Conservation (phyloP, 2,797 vertebrate species). For the Vireo griseus region DNA sequence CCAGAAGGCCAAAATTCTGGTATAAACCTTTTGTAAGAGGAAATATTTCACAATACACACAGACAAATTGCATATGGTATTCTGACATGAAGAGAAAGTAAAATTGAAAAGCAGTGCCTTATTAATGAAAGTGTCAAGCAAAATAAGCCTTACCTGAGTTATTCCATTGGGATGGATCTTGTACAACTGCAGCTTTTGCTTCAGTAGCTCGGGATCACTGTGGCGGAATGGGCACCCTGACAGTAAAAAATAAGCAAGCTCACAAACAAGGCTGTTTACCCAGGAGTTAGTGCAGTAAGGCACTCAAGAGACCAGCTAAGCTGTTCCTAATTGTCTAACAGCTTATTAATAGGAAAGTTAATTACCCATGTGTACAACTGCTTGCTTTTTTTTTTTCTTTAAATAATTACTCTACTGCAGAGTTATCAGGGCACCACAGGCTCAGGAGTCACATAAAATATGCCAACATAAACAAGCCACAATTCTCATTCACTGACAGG, state of each 20-base stretch:
- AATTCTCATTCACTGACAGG: background rate
- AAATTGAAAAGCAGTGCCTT: background rate
- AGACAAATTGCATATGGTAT: background rate
- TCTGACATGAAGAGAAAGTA: background rate
- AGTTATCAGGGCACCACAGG: conserved; percentile 49
- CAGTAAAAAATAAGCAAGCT: conserved; percentile 49
- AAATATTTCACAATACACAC: background rate
- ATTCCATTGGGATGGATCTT: conserved; percentile 85
- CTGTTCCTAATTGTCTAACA: conserved; percentile 60
- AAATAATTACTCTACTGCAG: conserved; percentile 14
- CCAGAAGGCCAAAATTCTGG: background rate
- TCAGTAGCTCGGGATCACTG: conserved; percentile 91
- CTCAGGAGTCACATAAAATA: conserved; percentile 55
- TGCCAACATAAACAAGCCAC: background rate
- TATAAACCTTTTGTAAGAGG: background rate
- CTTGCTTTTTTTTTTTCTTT: background rate
- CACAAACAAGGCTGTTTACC: conserved; percentile 57
- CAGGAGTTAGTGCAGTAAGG: conserved; percentile 25
- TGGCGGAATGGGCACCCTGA: conserved; percentile 96
- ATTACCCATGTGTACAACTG: conserved; percentile 56
- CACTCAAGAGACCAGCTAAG: conserved; percentile 50
- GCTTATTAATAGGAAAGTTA: conserved; percentile 72
- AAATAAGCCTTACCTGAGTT: conserved; percentile 75
- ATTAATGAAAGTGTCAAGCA: background rate
- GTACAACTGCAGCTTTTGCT: conserved; percentile 92